Base-by-base conservation (phyloP, 2,888 invertebrate genomes). In the Asteroscopus sphinx region DNA sequence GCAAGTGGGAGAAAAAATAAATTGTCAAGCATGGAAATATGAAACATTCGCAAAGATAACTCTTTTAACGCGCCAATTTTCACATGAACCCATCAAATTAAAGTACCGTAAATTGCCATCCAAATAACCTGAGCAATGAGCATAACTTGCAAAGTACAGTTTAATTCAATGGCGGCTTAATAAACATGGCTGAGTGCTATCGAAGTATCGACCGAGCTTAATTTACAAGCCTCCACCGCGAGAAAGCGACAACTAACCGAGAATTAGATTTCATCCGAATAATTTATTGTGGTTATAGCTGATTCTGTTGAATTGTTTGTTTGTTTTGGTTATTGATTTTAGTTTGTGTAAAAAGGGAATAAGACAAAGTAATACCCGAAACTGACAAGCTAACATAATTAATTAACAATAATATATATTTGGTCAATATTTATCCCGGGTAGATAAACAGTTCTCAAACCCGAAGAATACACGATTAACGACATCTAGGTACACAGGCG, bases 231-330 rank as follows among this genome's bases (percentile, higher is more conserved):
- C 55, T 26, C 7, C n/a, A 41, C 69, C 17, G 9, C 36, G 52
- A 56, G 76, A 75, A 75, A 71, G 76, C 57, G 49, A 71, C 71
- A 53, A 41, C 37, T 44, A 32, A 37, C 12, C 30, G 9, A 6
- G 59, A 52, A 61, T 61, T 74, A 61, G 64, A 73, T 73, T 75
- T 59, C 68, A 73, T 75, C 53, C 56, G 53, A 54, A 71, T 58
- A 61, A 75, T 72, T 73, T 68, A 73, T 71, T 57, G 49, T 40
- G 44, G 40, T 58, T 30, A 7, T 3, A n/a, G 47, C 46, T 55
- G 11, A 41, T 32, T 33, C 37, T 58, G 15, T 53, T 26, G 11
- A 28, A 47, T 51, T 41, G 13, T 51, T 54, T 49, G 26, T 42
- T 42, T 33, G 26, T 62, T 68, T 35, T 26, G 13, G 9, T 25